A percentile compares a stretch with the other conserved stretches of the same genome.
Evolutionary conservation across 2,113 vertebrate species (phyloP).

Genomic region (Scalopus aquaticus): DNA sequence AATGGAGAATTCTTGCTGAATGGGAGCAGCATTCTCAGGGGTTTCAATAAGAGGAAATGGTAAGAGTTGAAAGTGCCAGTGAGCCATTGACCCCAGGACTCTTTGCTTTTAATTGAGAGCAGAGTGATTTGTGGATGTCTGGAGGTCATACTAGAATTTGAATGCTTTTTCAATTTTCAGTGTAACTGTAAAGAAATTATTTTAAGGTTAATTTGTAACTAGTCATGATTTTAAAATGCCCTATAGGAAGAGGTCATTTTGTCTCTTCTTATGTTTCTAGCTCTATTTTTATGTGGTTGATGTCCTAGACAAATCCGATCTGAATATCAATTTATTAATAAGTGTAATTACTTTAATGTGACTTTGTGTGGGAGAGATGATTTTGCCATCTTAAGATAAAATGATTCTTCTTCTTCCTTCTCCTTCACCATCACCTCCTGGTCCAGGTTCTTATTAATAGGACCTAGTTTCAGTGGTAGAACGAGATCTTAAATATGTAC

Average conservation of each 20-base stretch:
- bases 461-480: not conserved
- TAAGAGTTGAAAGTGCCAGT: too few relatives aligned
- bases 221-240: constrained; percentile 5
- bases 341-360: not conserved
- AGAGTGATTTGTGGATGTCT: not conserved
- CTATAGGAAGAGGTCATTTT: not conserved
- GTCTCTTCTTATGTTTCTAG: not conserved
- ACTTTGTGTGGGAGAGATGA: not conserved
- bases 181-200: not conserved
- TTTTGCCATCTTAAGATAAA: not conserved
- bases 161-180: not conserved
- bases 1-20: not conserved
- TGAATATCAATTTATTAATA: not conserved
- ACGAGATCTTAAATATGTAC: not conserved
- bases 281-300: not conserved
- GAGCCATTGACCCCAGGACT: not conserved
- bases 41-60: not conserved
- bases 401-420: not conserved
- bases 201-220: not conserved
- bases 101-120: not conserved
- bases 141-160: not conserved
- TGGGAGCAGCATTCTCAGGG: not conserved
- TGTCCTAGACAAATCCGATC: not conserved
- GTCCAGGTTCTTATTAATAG: not conserved
- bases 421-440: not conserved